Evolutionary conservation across 1,140 invertebrate genomes (phyloP).

Genomic region (Leptinotarsa defecta): DNA sequence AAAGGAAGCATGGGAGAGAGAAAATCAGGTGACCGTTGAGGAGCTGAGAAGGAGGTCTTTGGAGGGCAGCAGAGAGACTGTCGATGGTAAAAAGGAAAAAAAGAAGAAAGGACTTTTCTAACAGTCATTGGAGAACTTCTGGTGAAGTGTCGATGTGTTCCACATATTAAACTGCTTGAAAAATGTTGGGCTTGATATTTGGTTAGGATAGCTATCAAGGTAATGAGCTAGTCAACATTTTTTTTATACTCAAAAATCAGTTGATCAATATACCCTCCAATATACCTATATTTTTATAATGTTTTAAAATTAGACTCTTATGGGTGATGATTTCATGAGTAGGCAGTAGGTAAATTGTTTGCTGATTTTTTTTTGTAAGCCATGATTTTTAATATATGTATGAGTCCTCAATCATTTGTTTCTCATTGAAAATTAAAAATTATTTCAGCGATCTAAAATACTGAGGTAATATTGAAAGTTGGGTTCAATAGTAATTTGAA

Average conservation of each 20-base stretch:
- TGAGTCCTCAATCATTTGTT: too few relatives aligned
- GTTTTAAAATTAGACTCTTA: too few relatives aligned
- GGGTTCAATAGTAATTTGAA: too few relatives aligned
- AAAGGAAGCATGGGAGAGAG: conserved; percentile 85
- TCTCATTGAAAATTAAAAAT: too few relatives aligned
- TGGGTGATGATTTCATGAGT: too few relatives aligned
- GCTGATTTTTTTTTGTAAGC: too few relatives aligned
- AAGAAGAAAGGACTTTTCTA: conserved; percentile 56
- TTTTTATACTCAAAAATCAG: not conserved
- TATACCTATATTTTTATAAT: too few relatives aligned
- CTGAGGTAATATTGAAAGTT: too few relatives aligned
- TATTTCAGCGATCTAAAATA: too few relatives aligned
- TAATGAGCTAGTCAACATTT: conserved; percentile 8
- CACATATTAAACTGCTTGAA: not conserved
- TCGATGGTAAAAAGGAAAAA: conserved; percentile 55
- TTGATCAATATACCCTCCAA: not conserved
- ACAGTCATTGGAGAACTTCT: conserved; percentile 34
- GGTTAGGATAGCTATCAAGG: conserved; percentile 5
- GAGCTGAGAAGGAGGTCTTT: conserved; percentile 81
- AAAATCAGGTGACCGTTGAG: conserved; percentile 85
- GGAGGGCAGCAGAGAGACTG: conserved; percentile 82
- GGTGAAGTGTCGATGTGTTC: conserved; percentile 25
- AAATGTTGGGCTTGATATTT: conserved; percentile 5
- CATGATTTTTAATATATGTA: too few relatives aligned
- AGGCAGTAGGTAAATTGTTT: too few relatives aligned